Evolutionary conservation across 2,113 vertebrate genomes (phyloP).

Genomic region (Haemorhous mexicanus): DNA sequence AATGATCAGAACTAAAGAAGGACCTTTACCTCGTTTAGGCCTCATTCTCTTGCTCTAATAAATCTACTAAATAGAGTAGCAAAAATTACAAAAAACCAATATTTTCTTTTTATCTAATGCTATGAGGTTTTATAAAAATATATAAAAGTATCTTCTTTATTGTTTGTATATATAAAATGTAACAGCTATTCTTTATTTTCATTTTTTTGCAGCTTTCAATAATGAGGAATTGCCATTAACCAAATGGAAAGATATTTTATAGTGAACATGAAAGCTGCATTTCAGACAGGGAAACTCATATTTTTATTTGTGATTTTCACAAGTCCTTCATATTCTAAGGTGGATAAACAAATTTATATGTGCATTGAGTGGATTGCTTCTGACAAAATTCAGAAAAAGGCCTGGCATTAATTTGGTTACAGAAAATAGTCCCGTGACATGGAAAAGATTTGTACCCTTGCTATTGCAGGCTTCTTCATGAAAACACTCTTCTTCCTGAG

Average conservation of each 20-base stretch:
- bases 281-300: neutral
- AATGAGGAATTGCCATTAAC: neutral
- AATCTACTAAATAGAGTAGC: neutral
- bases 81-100: fast-evolving
- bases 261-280: neutral
- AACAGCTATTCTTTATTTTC: neutral
- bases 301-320: neutral
- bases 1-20: neutral
- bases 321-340: neutral
- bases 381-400: neutral
- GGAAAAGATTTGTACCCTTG: neutral
- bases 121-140: neutral
- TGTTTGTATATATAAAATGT: neutral
- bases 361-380: neutral
- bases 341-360: neutral
- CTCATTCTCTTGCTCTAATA: neutral
- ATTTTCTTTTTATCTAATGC: neutral
- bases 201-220: neutral
- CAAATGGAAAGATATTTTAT: neutral
- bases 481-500: neutral
- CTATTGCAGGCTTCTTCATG: neutral
- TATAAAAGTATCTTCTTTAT: neutral
- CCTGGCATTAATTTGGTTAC: neutral
- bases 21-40: neutral
- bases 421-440: neutral